Percentiles rank a stretch among this genome's conserved stretches.
phyloP scores from a whole-genome alignment of 2,113 vertebrate species.

The Oplegnathus fasciatus region DNA sequence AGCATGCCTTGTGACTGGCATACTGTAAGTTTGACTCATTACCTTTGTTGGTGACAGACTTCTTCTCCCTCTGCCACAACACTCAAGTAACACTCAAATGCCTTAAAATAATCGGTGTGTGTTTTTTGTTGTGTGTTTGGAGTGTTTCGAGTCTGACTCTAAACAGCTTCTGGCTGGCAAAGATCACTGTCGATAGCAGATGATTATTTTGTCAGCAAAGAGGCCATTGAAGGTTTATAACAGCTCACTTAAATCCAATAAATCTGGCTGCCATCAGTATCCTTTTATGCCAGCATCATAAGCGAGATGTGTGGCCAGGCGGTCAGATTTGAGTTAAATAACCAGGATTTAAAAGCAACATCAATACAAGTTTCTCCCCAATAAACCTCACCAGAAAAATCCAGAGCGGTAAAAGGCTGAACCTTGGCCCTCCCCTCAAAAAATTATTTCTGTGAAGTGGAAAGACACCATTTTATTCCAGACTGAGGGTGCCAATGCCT shows the following conservation, averaged over 20 bases:
- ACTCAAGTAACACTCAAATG: neutral
- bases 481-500: conserved; percentile 5
- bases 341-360: conserved; percentile 36
- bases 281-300: conserved; percentile 15
- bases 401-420: conserved; percentile 1
- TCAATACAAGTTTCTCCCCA: conserved; percentile 18
- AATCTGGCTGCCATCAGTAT: conserved; percentile 47
- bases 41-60: conserved; percentile 18
- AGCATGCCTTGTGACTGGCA: conserved; percentile 4
- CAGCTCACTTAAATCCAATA: conserved; percentile 55
- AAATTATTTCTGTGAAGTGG: conserved; percentile 15
- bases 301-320: conserved; percentile 3
- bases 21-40: conserved; percentile 33
- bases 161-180: conserved; percentile 37
- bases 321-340: conserved; percentile 21
- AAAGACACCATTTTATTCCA: conserved; percentile 41
- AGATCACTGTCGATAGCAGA: conserved; percentile 47
- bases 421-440: neutral
- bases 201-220: conserved; percentile 45
- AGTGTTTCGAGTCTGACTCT: conserved; percentile 25
- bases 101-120: conserved; percentile 7
- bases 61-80: neutral
- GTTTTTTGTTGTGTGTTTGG: conserved; percentile 21
- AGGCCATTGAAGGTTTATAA: conserved; percentile 53
- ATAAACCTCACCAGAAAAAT: conserved; percentile 29